Evolutionary conservation across 2,888 invertebrate genomes (phyloP).

Genomic region (Tipula helvola): DNA sequence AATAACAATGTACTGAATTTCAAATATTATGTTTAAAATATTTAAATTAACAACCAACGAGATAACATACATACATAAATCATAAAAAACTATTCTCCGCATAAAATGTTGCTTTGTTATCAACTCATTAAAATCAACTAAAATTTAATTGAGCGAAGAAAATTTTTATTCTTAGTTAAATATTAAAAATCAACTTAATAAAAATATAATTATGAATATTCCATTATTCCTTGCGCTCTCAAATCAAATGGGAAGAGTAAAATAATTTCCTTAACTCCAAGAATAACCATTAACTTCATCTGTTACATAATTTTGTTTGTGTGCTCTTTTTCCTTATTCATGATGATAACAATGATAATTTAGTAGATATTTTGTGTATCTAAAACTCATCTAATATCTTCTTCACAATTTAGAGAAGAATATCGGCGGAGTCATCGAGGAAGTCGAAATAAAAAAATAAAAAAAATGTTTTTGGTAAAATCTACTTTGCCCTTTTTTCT

Average conservation of each 20-base stretch:
- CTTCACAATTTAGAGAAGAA: neutral
- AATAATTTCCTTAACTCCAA: neutral
- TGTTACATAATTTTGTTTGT: neutral
- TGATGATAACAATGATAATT: neutral
- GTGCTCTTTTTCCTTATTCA: neutral
- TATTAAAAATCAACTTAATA: neutral
- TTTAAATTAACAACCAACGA: no score
- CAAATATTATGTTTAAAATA: neutral
- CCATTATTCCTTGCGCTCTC: neutral
- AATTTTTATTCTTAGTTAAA: neutral
- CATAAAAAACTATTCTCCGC: neutral
- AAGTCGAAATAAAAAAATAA: neutral
- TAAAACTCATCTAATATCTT: neutral
- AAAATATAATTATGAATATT: neutral
- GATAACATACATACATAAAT: neutral
- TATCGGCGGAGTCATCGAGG: neutral
- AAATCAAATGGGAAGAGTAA: neutral
- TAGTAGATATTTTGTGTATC: neutral
- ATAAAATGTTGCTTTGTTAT: neutral
- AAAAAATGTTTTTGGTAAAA: neutral
- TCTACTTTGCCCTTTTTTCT: neutral
- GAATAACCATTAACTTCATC: neutral
- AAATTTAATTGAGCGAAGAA: neutral
- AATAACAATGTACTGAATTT: neutral
- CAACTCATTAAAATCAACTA: neutral